Conservation (phyloP, 2,113 vertebrate genomes). For the Struthio camelus region DNA sequence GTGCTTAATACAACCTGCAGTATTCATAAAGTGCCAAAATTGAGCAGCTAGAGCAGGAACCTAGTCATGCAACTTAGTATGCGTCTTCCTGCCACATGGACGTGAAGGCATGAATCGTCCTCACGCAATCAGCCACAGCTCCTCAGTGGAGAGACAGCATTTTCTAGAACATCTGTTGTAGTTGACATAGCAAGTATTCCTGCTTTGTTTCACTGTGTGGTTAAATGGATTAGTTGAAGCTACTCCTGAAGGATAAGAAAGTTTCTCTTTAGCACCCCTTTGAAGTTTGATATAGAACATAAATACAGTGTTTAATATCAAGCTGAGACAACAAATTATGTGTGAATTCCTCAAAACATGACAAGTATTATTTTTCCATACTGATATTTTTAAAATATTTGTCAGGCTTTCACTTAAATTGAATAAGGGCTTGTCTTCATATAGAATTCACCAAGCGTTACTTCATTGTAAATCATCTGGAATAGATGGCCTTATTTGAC, state of each 20-base stretch:
- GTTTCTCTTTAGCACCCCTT: not conserved
- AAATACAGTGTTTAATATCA: not conserved
- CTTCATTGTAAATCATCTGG: not conserved
- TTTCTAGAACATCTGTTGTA: not conserved
- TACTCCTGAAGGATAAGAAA: not conserved
- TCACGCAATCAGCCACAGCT: not conserved
- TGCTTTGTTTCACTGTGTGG: not conserved
- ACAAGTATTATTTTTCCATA: not conserved
- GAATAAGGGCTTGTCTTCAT: not conserved
- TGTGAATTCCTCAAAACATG: not conserved
- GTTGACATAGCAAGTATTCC: not conserved
- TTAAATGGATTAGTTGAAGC: not conserved
- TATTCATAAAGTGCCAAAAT: not conserved
- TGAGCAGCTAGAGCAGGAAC: not conserved
- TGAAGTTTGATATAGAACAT: not conserved
- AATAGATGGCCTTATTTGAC: not conserved
- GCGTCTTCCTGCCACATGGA: not conserved
- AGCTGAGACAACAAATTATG: not conserved
- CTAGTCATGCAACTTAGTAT: accelerated
- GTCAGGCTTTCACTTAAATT: not conserved
- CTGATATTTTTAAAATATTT: not conserved
- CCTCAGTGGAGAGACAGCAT: not conserved
- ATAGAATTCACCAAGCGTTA: not conserved
- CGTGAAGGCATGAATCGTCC: not conserved
- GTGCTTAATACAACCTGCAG: not conserved